These are phyloP conservation scores for Uria aalge DNA, from an alignment of 2,113 vertebrate genomes.

Conservation along the genomic window DNA sequence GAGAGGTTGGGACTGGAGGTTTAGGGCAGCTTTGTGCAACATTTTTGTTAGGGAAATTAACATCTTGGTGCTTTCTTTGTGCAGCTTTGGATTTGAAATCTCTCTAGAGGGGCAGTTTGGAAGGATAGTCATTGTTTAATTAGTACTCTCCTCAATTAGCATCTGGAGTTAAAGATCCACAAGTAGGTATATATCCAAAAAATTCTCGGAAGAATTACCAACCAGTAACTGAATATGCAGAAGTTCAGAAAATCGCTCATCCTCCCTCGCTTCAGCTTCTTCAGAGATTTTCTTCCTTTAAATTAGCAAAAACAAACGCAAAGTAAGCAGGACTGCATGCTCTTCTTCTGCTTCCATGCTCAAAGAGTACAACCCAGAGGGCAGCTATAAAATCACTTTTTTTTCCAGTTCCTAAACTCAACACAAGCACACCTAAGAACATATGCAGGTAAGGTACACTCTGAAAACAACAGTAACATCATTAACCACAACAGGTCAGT, in stretches of 20 bases:
- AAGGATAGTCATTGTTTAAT: conserved; percentile 44
- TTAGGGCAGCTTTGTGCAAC: background rate
- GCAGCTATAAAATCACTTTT: background rate
- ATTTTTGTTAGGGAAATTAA: background rate
- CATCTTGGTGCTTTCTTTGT: background rate
- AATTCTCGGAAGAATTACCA: conserved; percentile 30
- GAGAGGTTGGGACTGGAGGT: background rate
- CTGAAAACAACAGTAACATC: background rate
- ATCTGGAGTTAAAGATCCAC: conserved; percentile 26
- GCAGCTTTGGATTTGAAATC: conserved; percentile 10
- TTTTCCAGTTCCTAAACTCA: background rate
- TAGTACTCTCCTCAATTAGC: conserved; percentile 26
- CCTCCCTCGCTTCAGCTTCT: background rate
- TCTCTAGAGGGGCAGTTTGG: background rate
- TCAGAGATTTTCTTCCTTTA: conserved; percentile 12
- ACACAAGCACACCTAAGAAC: background rate
- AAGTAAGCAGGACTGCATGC: background rate
- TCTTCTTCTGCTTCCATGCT: background rate
- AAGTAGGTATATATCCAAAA: background rate
- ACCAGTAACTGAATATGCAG: conserved; percentile 12
- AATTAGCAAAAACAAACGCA: background rate
- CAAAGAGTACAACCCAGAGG: background rate
- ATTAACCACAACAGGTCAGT: background rate
- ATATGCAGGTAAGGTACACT: background rate
- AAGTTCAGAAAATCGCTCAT: background rate